Evolutionary conservation across 2,797 vertebrate genomes (phyloP).

Genomic region (Rhincodon typus): DNA sequence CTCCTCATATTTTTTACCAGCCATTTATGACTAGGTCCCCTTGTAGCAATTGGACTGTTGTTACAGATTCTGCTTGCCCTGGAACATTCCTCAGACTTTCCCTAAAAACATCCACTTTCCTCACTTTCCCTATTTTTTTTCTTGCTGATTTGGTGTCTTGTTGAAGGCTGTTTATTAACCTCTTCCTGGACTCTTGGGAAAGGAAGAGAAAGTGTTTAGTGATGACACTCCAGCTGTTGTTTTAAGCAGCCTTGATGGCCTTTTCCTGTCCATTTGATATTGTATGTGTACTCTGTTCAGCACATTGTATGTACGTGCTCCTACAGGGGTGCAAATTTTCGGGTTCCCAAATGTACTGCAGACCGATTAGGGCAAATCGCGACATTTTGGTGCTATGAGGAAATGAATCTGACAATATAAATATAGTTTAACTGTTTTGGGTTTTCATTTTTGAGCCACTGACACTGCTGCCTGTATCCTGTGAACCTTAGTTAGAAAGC

Average conservation of each 20-base stretch:
- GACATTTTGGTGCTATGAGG: not conserved
- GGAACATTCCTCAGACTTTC: not conserved
- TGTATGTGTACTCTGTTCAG: not conserved
- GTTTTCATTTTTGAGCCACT: not conserved
- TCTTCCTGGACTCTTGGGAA: not conserved
- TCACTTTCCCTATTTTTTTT: not conserved
- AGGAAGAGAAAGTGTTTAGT: not conserved
- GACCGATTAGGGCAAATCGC: not conserved
- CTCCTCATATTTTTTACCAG: not conserved
- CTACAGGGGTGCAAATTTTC: no score
- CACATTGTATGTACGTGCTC: not conserved
- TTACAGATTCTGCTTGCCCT: not conserved
- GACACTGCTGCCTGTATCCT: not conserved
- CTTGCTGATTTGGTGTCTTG: constrained; percentile 35
- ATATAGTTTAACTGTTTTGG: not conserved
- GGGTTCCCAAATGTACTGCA: not conserved
- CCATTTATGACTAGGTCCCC: not conserved
- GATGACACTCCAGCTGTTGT: not conserved
- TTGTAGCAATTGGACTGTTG: not conserved
- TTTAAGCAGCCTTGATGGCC: not conserved
- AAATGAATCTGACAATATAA: not conserved
- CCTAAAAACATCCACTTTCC: not conserved
- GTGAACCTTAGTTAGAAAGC: not conserved
- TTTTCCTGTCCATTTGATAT: not conserved
- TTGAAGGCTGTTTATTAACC: not conserved